Evolutionary conservation across 2,888 invertebrate genomes (phyloP), one percentile per base, ranked within the genome.

Genomic region (Thumatha senex): DNA sequence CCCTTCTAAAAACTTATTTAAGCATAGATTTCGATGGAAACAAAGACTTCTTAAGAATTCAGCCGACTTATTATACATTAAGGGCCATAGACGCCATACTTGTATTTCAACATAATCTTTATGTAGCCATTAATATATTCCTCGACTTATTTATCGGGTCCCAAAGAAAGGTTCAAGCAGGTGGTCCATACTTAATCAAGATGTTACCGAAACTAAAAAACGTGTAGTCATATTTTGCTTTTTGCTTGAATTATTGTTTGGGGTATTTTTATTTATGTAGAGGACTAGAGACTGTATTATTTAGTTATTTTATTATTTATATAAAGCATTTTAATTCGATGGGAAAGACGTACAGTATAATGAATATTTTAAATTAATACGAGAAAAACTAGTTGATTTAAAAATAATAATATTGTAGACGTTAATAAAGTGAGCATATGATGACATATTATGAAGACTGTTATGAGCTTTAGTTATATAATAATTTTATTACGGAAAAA

Each of bases 101-200:
- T 76, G 76, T 83, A 76, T 82, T 80, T 82, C 83, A 83, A 80
- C 79, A 78, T 84, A 85, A 85, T 82, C 78, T 90, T 89, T 88
- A 88, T 82, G 78, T 63, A 68, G 40, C 80, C 85, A 86, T 89
- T 88, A 85, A 79, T 83, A 82, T 88, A 86, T 86, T 81, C 78
- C 74, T 67, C 70, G 78, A 70, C 78, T 82, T 87, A 86, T 90
- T 90, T 89, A 89, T 89, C 66, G 78, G 73, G 74, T 81, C 78
- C 82, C 81, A 70, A 82, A 83, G 80, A 74, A 82, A 70, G 76
- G 64, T 72, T 74, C 82, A 61, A 74, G 90, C 90, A 91, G 91
- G 91, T 91, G 91, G 91, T 90, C 91, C 82, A 77, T 78, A 87
- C 87, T 91, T 91, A 91, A 91, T 91, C 90, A 91, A 91, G 91